These are phyloP conservation scores for Eidolon helvum DNA, from an alignment of 2,113 vertebrate species.

Conservation along the genomic window DNA sequence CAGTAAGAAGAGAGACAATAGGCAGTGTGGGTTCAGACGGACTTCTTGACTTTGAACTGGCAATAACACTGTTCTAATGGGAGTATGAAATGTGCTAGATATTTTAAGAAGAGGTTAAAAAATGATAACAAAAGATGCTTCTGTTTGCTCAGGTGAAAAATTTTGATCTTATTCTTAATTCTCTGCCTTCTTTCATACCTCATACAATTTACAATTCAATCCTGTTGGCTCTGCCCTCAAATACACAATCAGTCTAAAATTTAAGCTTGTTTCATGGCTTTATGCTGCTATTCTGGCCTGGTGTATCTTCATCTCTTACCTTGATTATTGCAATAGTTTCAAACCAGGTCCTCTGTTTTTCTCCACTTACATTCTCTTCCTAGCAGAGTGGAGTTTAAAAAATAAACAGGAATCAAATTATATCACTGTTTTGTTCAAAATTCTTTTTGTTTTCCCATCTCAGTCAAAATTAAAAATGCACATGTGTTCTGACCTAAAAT, in stretches of 20 bases:
- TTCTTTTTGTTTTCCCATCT: neutral
- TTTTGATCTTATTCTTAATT: neutral
- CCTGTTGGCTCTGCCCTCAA: neutral
- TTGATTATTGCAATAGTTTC: neutral
- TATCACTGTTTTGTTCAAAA: neutral
- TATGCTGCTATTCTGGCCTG: neutral
- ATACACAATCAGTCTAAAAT: neutral
- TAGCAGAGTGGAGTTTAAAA: neutral
- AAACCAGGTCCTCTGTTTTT: neutral
- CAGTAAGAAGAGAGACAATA: neutral
- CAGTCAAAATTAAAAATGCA: neutral
- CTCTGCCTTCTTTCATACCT: neutral
- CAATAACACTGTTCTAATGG: neutral
- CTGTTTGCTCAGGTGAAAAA: neutral
- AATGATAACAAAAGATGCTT: neutral
- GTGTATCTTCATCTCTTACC: neutral
- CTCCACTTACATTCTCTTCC: neutral
- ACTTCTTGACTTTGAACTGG: neutral
- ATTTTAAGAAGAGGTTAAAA: neutral
- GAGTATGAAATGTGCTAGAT: accelerated
- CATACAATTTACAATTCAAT: neutral
- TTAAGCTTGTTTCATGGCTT: neutral
- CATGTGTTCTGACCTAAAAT: neutral
- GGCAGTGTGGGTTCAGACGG: neutral
- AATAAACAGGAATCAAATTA: neutral